Evolutionary conservation across 2,113 vertebrate species (phyloP), one percentile per base, ranked within the genome.

Genomic region (Murina feae): DNA sequence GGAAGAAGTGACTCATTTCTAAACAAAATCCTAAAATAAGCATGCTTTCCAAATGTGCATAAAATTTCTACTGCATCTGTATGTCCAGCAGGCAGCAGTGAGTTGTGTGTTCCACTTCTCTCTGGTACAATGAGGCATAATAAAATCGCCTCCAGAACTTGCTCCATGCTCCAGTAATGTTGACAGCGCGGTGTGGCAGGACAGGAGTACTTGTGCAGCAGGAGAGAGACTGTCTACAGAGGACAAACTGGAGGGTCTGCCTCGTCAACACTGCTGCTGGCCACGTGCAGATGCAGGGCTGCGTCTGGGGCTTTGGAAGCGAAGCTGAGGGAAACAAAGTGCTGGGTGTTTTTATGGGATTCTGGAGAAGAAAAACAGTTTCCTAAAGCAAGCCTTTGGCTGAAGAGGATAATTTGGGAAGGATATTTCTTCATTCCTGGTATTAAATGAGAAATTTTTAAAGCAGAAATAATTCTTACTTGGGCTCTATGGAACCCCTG

Each of bases 11-110:
- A 55, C 94, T 96, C 37, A 37, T 95, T 95, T 95, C 76, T 95
- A 18, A 85, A 89, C 87, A 79, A 95, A 95, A 91, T 20, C 74
- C 93, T 85, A 83, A 86, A 96, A 95, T 92, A 96, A 95, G 91
- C 75, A 82, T 86, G 80, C n/a, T 82, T 91, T 95, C n/a, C 79
- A 96, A 90, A 96, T 39, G 51, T 76, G 42, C 63, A 30, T 5
- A 78, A 91, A 91, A 47, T 96, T 94, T 95, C 84, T 55, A 5
- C 58, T 49, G 55, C 69, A 47, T 93, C 55, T 42, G 69, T 55
- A 18, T 7, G 55, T 75, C 68, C 90, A 79, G 47, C 60, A 63
- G 0, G 8, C 35, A 35, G 35, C 35, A 20, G n/a, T 30, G 39
- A 75, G 32, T 10, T 60, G 35, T 5, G 10, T 9, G 51, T 37